A percentile compares a stretch with the other conserved stretches of the same genome.
Evolutionary conservation across 92 coral and sea anemone species (phyloP).

Genomic region (Parazoanthus darwini): DNA sequence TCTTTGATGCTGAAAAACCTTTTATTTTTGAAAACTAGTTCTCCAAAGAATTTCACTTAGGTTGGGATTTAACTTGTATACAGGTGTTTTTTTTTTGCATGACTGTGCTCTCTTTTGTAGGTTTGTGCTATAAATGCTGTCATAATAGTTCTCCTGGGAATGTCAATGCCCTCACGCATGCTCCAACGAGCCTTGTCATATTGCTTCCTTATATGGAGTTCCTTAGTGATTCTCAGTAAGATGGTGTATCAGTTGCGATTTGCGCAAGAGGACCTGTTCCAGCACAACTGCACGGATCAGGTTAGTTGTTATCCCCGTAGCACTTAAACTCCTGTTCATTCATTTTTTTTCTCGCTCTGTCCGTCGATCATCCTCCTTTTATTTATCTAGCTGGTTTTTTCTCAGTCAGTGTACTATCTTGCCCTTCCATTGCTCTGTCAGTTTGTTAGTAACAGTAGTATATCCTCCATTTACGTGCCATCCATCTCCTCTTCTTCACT

Average conservation of each 20-base stretch:
- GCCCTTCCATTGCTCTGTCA: no score
- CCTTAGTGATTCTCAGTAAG: conserved; percentile 89
- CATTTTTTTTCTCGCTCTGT: not conserved
- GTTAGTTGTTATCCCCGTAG: conserved; percentile 46
- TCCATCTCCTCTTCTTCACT: no score
- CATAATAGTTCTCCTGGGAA: conserved; percentile 86
- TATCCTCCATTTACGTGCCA: no score
- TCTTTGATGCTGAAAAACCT: no score
- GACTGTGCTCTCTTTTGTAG: conserved; percentile 25
- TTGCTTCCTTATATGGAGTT: conserved; percentile 97
- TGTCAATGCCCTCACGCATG: conserved; percentile 94
- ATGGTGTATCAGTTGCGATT: conserved; percentile 93
- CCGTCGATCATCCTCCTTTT: not conserved
- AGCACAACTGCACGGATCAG: conserved; percentile 96
- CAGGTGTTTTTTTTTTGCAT: no score
- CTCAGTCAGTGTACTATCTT: not conserved
- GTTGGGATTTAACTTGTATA: no score
- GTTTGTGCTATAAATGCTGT: conserved; percentile 96
- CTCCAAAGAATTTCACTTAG: no score
- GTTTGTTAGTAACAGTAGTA: no score
- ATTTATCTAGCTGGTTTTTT: not conserved
- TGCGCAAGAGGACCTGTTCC: conserved; percentile 97
- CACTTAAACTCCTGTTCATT: not conserved
- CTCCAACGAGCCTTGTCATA: conserved; percentile 91
- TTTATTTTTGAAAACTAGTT: no score